Conservation (phyloP, 2,113 vertebrate species). For the Etia nguti region DNA sequence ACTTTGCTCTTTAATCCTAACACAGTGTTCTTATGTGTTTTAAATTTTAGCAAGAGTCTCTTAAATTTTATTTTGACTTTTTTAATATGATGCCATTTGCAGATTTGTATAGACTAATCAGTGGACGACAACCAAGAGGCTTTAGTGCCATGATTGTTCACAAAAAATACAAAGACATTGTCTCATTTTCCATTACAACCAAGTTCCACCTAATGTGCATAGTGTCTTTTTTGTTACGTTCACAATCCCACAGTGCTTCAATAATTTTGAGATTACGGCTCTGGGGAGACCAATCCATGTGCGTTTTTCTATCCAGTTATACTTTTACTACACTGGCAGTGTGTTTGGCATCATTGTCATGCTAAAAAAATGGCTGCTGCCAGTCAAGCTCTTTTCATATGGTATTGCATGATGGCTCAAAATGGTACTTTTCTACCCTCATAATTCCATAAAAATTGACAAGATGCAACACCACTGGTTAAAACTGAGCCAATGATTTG, state of each 20-base stretch:
- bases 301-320: neutral
- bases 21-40: neutral
- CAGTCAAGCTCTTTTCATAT: neutral
- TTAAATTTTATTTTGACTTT: neutral
- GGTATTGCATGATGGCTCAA: neutral
- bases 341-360: neutral
- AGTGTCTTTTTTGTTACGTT: neutral
- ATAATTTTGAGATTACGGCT: neutral
- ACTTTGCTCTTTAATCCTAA: neutral
- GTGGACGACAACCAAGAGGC: neutral
- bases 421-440: neutral
- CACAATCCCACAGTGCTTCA: neutral
- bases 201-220: too few species aligned
- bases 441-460: neutral
- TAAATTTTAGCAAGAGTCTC: neutral
- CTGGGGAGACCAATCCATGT: neutral
- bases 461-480: neutral
- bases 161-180: neutral
- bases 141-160: neutral
- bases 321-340: neutral
- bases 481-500: neutral
- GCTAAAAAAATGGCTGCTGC: neutral
- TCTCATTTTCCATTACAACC: neutral
- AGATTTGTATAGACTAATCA: neutral
- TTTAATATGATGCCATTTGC: neutral